Evolutionary conservation across 2,113 vertebrate genomes (phyloP).

Genomic region (Anolis carolinensis): DNA sequence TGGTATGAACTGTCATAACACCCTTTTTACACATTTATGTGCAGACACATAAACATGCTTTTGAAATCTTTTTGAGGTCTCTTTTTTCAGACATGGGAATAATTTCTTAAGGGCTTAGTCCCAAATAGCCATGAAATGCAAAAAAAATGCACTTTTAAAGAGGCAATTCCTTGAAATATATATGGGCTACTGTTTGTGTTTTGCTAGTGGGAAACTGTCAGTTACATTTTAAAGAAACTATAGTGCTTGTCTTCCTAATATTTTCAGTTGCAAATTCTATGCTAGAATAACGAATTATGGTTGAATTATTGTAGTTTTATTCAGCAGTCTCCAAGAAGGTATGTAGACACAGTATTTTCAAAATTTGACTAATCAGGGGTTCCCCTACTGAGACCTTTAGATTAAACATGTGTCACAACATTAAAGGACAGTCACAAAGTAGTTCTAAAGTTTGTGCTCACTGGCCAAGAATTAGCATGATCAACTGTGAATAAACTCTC

Average conservation of each 20-base stretch:
- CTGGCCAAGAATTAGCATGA: background rate
- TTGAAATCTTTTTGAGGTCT: constrained; percentile 75
- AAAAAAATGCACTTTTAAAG: background rate
- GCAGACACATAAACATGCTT: constrained; percentile 85
- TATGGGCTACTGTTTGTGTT: background rate
- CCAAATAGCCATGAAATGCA: background rate
- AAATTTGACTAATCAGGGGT: too few relatives aligned
- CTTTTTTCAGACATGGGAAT: constrained; percentile 69
- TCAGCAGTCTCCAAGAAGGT: too few relatives aligned
- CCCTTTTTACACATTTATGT: constrained; percentile 86
- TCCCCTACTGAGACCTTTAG: too few relatives aligned
- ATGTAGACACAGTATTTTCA: too few relatives aligned
- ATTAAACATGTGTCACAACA: background rate
- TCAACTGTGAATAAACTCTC: background rate
- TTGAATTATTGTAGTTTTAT: too few relatives aligned
- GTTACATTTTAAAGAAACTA: background rate
- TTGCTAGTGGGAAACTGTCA: background rate
- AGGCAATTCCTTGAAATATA: background rate
- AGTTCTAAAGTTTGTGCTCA: background rate
- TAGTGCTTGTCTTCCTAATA: background rate
- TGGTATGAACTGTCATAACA: constrained; percentile 83
- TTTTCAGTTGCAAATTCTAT: background rate
- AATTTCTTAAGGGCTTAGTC: constrained; percentile 13
- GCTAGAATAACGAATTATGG: too few relatives aligned
- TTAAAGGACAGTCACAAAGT: background rate